Base-by-base conservation (phyloP, 2,113 vertebrate species). In the Petrocephalus zakoni region DNA sequence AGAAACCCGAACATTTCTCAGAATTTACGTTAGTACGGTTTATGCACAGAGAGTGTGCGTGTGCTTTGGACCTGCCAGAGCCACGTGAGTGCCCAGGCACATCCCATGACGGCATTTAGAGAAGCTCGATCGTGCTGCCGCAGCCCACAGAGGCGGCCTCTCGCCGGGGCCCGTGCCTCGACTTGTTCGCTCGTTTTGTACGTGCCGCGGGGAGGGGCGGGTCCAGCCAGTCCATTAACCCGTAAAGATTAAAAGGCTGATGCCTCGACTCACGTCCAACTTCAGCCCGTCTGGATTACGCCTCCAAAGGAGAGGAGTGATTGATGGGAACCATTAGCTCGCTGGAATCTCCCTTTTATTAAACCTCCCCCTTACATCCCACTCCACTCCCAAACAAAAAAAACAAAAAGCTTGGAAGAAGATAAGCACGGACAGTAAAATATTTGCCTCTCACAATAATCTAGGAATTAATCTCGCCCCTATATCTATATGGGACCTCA, bases 221-320 rank as follows among this genome's bases (percentile, higher is more conserved):
- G 88, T 91, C 89, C 82, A 55, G 88, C 93, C 93, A 95, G 94
- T 95, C 94, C 93, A 95, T 95, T 95, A 95, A 95, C 94, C 94
- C 94, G 93, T 93, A 94, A 93, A 95, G 94, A 95, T 96, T 95
- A 95, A 96, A 94, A 94, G 93, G 92, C 93, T 90, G 93, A 94
- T 94, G 92, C 93, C 90, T 92, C 91, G 84, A 89, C 91, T 92
- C 91, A 90, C 90, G 89, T 90, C 89, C 87, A 86, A 84, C 90
- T 91, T 91, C 88, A 90, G 91, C 88, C 88, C 90, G 91, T 90
- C 49, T 7, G 87, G 90, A 93, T 92, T 93, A 93, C 93, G 93
- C 94, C 93, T 94, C 94, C 90, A 94, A 92, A 94, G 93, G 89
- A 92, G 93, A 93, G 92, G 92, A 92, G 93, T 95, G 94, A 95